Percentiles rank a stretch among this genome's conserved stretches.
Conservation (phyloP, 2,113 vertebrate genomes). For the Notothenia coriiceps region DNA sequence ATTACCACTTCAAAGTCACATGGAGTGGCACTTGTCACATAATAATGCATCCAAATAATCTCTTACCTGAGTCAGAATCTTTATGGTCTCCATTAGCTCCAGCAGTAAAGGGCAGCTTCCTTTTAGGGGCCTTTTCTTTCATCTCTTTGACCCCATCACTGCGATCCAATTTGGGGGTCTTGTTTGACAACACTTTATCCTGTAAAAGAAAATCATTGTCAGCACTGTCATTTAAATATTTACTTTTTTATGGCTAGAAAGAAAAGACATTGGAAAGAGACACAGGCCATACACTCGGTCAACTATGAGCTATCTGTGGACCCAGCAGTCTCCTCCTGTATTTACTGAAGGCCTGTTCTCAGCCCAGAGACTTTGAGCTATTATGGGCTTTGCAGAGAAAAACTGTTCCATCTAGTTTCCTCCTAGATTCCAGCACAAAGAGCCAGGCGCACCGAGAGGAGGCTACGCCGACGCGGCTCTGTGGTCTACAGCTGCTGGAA, state of each 20-base stretch:
- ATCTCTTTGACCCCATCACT: slow-evolving; percentile 98
- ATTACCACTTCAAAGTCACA: slow-evolving; percentile 28
- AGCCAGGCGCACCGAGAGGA: slow-evolving; percentile 45
- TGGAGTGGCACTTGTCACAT: background rate
- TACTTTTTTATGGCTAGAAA: background rate
- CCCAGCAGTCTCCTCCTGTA: slow-evolving; percentile 17
- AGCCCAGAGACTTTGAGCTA: slow-evolving; percentile 49
- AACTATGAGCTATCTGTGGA: background rate
- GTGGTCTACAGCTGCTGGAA: slow-evolving; percentile 75
- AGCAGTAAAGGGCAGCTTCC: slow-evolving; percentile 97
- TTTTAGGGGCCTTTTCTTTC: slow-evolving; percentile 96
- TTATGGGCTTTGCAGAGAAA: slow-evolving; percentile 63
- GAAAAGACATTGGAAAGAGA: background rate
- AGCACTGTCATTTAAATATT: background rate
- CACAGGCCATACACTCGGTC: background rate
- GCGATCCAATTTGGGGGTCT: slow-evolving; percentile 98
- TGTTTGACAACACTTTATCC: slow-evolving; percentile 99
- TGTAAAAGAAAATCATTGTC: slow-evolving; percentile 70
- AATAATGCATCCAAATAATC: background rate
- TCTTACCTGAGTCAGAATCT: slow-evolving; percentile 96
- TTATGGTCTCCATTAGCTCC: slow-evolving; percentile 99
- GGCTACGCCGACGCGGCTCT: slow-evolving; percentile 51
- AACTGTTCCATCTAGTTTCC: slow-evolving; percentile 75
- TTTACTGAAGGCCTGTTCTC: slow-evolving; percentile 9
- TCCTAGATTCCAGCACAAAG: slow-evolving; percentile 63